Evolutionary conservation across 2,113 vertebrate genomes (phyloP).

Genomic region (Phyllostomus hastatus): DNA sequence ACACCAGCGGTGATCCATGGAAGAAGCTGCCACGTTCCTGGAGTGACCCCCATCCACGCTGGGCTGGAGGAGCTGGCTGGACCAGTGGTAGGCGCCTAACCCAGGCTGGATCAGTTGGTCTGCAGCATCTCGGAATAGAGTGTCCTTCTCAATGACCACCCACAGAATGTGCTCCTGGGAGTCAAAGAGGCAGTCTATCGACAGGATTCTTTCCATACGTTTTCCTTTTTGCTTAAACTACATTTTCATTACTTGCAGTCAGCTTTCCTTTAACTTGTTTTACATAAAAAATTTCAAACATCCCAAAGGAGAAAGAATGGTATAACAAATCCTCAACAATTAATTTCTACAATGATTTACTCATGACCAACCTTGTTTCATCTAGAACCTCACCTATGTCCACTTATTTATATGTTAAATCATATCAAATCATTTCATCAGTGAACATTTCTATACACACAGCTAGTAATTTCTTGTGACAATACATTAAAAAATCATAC

Average conservation of each 20-base stretch:
- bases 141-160: not conserved
- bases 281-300: constrained; percentile 28
- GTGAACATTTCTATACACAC: not conserved
- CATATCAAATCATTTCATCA: not conserved
- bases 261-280: constrained; percentile 5
- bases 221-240: not conserved
- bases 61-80: not conserved
- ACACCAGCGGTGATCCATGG: not conserved
- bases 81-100: not conserved
- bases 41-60: not conserved
- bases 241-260: not conserved
- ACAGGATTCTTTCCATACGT: not conserved
- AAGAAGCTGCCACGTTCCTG: not conserved
- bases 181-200: not conserved
- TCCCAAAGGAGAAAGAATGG: not conserved
- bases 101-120: not conserved
- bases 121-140: not conserved
- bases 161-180: not conserved
- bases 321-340: not conserved
- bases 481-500: not conserved
- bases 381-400: not conserved
- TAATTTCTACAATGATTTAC: not conserved
- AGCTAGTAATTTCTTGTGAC: not conserved
- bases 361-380: not conserved
- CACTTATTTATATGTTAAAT: not conserved